These are phyloP conservation scores for Plagiodera versicolora DNA, from an alignment of 2,888 invertebrate genomes.

Conservation along the genomic window DNA sequence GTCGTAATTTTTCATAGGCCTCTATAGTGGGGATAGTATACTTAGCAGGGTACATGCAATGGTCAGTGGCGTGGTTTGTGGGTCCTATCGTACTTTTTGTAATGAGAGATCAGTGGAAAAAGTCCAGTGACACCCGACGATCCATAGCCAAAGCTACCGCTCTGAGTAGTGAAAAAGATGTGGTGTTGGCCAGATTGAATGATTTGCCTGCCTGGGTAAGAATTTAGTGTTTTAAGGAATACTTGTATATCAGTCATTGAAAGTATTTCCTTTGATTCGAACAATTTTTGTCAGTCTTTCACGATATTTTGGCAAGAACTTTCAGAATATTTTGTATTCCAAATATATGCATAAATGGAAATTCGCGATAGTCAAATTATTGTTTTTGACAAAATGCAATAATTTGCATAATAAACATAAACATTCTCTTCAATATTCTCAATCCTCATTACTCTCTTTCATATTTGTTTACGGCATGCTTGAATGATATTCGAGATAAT, in stretches of 20 bases:
- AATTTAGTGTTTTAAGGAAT: constrained; percentile 12
- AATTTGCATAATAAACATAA: too few species aligned
- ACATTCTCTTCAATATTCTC: too few species aligned
- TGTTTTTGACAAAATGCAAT: too few species aligned
- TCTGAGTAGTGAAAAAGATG: constrained; percentile 79
- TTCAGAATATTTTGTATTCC: too few species aligned
- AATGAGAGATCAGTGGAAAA: constrained; percentile 77
- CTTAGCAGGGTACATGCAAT: constrained; percentile 81
- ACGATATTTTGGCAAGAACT: too few species aligned
- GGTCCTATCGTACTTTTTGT: constrained; percentile 78
- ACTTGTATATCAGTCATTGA: too few species aligned
- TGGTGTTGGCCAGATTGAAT: constrained; percentile 82
- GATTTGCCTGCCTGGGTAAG: constrained; percentile 94
- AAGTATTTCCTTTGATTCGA: too few species aligned
- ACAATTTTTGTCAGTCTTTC: too few species aligned
- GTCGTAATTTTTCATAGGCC: constrained; percentile 56
- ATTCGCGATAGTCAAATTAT: too few species aligned
- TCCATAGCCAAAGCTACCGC: constrained; percentile 78
- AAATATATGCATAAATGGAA: too few species aligned
- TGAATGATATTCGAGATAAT: not conserved
- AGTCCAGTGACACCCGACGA: constrained; percentile 71
- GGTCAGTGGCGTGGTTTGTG: constrained; percentile 88
- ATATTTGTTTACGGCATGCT: not conserved
- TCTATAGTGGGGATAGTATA: constrained; percentile 76
- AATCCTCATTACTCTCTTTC: too few species aligned